Evolutionary conservation across 2,888 invertebrate species (phyloP), one percentile per base, ranked within the genome.

Genomic region (Caenorhabditis sp.): DNA sequence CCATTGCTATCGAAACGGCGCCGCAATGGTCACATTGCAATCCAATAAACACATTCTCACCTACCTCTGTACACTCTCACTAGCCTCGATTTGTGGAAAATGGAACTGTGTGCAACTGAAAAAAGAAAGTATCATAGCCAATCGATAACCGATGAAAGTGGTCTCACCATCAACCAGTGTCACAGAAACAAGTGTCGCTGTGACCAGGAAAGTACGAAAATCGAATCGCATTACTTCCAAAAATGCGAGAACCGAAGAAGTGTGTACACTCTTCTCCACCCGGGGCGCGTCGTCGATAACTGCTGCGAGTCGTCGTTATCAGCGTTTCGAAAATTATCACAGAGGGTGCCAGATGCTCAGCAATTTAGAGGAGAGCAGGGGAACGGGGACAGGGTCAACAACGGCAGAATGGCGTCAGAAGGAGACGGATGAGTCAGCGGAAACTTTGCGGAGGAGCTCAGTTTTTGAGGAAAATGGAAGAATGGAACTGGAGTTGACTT

Each of bases 181-280:
- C 22, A 20, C 26, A 6, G 28, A 58, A 47, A 18, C 2, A 20
- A 55, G 13, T 20, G 56, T 32, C 44, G 32, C 22, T 5, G 26
- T 32, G 28, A 60, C 35, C 2, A 58, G 26, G 35, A 32, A 22
- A 60, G 60, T 69, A 69, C 60, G 50, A 69, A 69, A 70, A 51
- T 40, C 15, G 18, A 8, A n/a, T 26, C 20, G 69, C 69, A 70
- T 69, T 47, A 47, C 47, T 60, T 60, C 2, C 9, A 35, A 26
- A 55, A 55, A 67, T 51, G 50, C 28, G 32, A 32, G 18, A 50
- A 60, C 24, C 24, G n/a, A 24, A n/a, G n/a, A 15, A 9, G 40
- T 55, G 53, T 55, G 53, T n/a, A 65, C 51, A 65, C 64, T 15
- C 50, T 28, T 11, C 55, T 1, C 18, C 24, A 18, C 18, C 24